Conservation (phyloP, 2,797 vertebrate genomes). For the Hoplostethus mediterraneus region DNA sequence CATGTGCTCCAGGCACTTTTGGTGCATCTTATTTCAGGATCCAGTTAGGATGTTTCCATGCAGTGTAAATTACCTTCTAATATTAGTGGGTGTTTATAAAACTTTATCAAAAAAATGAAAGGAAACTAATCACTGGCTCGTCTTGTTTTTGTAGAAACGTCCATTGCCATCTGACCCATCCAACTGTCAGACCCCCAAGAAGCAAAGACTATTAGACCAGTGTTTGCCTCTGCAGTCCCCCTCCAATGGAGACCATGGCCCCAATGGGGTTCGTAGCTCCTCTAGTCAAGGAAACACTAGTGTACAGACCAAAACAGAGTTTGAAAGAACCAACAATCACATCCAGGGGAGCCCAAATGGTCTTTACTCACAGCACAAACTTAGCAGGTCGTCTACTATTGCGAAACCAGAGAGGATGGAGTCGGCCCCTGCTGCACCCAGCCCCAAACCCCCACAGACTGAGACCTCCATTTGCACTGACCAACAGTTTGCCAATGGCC, state of each 20-base stretch:
- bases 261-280: constrained; percentile 63
- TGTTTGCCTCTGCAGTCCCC: constrained; percentile 75
- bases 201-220: constrained; percentile 81
- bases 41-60: constrained; percentile 27
- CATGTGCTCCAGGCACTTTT: constrained; percentile 31
- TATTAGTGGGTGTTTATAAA: neutral
- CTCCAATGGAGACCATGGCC: constrained; percentile 68
- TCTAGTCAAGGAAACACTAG: constrained; percentile 66
- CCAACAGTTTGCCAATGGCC: constrained; percentile 74
- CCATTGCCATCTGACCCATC: constrained; percentile 76
- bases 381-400: constrained; percentile 54
- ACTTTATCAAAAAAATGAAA: neutral
- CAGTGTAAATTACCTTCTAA: neutral
- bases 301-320: constrained; percentile 74
- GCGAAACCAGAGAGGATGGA: constrained; percentile 73
- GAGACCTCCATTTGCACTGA: constrained; percentile 74
- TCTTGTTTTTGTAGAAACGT: constrained; percentile 81
- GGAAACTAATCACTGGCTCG: constrained; percentile 17
- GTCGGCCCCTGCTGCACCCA: constrained; percentile 44
- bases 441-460: constrained; percentile 61
- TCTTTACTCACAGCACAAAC: constrained; percentile 76
- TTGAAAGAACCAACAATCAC: constrained; percentile 71
- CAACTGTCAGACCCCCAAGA: constrained; percentile 83
- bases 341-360: constrained; percentile 76
- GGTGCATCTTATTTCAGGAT: constrained; percentile 29